phyloP scores from a whole-genome alignment of 2,797 vertebrate species.

The Sus cebifrons region DNA sequence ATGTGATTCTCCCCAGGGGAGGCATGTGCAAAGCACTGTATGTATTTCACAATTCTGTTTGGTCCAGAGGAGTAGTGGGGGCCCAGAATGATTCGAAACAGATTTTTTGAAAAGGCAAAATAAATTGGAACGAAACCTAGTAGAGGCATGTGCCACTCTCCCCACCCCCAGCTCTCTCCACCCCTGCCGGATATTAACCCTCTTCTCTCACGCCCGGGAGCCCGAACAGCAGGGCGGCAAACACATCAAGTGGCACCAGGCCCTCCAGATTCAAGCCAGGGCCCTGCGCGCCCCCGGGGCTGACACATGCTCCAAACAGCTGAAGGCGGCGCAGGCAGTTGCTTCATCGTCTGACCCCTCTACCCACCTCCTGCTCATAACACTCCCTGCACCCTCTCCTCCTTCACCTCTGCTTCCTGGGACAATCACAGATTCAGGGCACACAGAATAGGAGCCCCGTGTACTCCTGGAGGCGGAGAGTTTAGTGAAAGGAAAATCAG shows the following conservation, averaged over 20 bases:
- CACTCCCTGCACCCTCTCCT: neutral
- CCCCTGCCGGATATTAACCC: neutral
- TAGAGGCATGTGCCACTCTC: slow-evolving; percentile 36
- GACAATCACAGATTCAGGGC: neutral
- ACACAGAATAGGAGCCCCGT: neutral
- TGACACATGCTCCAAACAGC: fast-evolving
- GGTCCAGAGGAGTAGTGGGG: slow-evolving; percentile 36
- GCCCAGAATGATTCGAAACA: slow-evolving; percentile 84
- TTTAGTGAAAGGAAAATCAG: neutral
- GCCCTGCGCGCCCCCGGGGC: neutral
- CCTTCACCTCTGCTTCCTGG: neutral
- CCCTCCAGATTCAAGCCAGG: neutral
- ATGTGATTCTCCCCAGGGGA: neutral
- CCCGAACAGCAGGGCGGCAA: neutral
- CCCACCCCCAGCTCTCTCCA: neutral
- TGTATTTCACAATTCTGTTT: slow-evolving; percentile 78
- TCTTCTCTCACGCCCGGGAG: neutral
- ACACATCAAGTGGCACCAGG: fast-evolving
- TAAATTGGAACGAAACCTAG: slow-evolving; percentile 73
- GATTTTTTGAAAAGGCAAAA: slow-evolving; percentile 81
- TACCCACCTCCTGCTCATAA: neutral
- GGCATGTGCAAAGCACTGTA: neutral
- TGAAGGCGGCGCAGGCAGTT: neutral
- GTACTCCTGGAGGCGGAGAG: no score
- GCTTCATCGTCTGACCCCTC: neutral